These are phyloP conservation scores for Bubo blakistoni DNA, from an alignment of 2,113 vertebrate genomes.

Conservation along the genomic window DNA sequence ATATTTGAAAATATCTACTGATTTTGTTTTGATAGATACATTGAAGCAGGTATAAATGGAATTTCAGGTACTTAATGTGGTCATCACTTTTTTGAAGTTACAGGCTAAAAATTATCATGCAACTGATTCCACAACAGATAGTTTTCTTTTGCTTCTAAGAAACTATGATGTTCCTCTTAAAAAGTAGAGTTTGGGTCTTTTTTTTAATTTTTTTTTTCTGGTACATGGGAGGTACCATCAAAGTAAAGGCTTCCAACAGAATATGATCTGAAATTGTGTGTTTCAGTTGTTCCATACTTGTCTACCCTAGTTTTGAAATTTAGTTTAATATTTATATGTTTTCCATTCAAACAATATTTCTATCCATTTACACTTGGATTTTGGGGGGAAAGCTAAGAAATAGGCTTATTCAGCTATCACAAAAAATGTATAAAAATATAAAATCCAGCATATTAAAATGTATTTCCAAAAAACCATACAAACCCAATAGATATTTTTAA, in stretches of 20 bases:
- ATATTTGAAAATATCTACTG: not conserved
- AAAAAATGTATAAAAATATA: not conserved
- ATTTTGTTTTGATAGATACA: not conserved
- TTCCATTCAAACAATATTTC: not conserved
- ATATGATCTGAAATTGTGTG: not conserved
- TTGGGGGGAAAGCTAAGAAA: not conserved
- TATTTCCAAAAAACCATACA: not conserved
- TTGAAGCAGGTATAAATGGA: not conserved
- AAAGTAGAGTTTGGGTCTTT: not conserved
- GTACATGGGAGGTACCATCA: rapidly evolving
- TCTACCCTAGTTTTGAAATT: not conserved
- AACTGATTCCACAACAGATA: not conserved
- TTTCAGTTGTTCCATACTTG: not conserved
- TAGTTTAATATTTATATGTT: not conserved
- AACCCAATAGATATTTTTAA: not conserved
- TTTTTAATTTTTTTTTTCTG: not conserved
- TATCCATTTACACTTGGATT: not conserved
- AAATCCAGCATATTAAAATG: not conserved
- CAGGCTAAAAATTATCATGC: not conserved
- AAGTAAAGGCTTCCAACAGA: not conserved
- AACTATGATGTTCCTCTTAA: not conserved
- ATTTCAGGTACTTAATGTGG: not conserved
- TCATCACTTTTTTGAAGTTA: not conserved
- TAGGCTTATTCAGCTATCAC: not conserved
- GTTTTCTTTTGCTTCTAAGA: not conserved